A percentile compares a stretch with the other conserved stretches of the same genome.
phyloP scores from a whole-genome alignment of 2,113 vertebrate species.

The Tapirus terrestris region DNA sequence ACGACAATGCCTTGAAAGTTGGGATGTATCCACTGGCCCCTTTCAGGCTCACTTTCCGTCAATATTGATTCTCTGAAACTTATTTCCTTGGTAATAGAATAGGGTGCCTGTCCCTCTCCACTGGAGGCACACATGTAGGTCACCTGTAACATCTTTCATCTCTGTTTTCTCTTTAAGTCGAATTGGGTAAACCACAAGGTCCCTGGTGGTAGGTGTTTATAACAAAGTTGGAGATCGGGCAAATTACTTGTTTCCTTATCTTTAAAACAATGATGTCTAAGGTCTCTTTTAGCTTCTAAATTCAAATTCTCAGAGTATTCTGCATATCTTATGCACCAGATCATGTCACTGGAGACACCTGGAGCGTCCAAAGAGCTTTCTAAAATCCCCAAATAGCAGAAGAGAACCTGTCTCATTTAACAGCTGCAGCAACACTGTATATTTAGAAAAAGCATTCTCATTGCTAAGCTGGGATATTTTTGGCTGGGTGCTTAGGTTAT shows the following conservation, averaged over 20 bases:
- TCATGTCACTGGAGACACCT: neutral
- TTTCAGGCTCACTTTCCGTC: neutral
- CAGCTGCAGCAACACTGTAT: neutral
- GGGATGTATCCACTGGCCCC: neutral
- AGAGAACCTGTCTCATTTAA: neutral
- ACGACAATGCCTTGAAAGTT: neutral
- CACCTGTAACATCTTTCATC: neutral
- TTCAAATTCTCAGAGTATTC: neutral
- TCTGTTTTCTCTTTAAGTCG: neutral
- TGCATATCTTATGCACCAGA: neutral
- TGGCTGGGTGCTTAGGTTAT: neutral
- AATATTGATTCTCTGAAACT: neutral
- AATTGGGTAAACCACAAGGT: neutral
- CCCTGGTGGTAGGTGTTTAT: neutral
- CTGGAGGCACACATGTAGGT: neutral
- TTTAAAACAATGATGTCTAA: neutral
- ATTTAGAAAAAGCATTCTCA: neutral
- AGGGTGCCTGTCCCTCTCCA: neutral
- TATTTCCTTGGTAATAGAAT: neutral
- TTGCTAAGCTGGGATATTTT: neutral
- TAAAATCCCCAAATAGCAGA: neutral
- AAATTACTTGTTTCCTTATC: neutral
- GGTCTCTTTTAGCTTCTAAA: neutral
- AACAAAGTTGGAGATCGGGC: neutral
- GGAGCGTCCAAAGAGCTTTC: neutral